A percentile compares a stretch with the other conserved stretches of the same genome.
These are phyloP conservation scores for Anoncus sp. DNA, from an alignment of 2,888 invertebrate species.

Conservation along the genomic window DNA sequence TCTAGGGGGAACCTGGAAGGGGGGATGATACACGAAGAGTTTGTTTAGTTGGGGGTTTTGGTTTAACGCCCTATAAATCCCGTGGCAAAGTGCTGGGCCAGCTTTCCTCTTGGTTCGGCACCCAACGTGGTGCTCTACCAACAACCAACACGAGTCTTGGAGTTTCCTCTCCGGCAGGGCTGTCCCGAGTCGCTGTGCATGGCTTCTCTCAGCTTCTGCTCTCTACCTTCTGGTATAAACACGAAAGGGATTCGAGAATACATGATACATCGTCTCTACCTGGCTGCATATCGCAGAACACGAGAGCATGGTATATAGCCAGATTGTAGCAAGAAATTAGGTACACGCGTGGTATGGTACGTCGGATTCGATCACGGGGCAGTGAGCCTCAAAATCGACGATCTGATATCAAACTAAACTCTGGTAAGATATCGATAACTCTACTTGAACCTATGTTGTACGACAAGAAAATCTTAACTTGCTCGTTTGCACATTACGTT, in stretches of 20 bases:
- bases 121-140: conserved; percentile 4
- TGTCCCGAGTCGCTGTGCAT: conserved; percentile 1
- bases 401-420: neutral
- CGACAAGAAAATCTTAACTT: no score
- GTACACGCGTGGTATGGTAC: conserved; percentile 6
- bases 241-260: conserved; percentile 12
- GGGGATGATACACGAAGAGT: conserved; percentile 66
- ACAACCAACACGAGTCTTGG: conserved; percentile 55
- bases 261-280: conserved; percentile 2
- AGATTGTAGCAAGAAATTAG: conserved; percentile 6
- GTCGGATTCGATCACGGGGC: conserved; percentile 34
- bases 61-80: conserved; percentile 78
- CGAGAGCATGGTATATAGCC: neutral
- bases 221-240: conserved; percentile 12
- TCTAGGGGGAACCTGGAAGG: conserved; percentile 21
- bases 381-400: conserved; percentile 1
- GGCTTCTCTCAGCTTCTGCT: conserved; percentile 2
- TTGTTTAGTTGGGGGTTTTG: conserved; percentile 71
- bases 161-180: conserved; percentile 42
- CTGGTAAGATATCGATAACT: neutral
- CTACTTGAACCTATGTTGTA: neutral
- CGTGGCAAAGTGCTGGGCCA: conserved; percentile 71
- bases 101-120: conserved; percentile 48
- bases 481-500: no score
- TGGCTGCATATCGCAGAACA: conserved; percentile 15